Evolutionary conservation across 2,797 vertebrate species (phyloP).

Genomic region (Prunella strophiata): DNA sequence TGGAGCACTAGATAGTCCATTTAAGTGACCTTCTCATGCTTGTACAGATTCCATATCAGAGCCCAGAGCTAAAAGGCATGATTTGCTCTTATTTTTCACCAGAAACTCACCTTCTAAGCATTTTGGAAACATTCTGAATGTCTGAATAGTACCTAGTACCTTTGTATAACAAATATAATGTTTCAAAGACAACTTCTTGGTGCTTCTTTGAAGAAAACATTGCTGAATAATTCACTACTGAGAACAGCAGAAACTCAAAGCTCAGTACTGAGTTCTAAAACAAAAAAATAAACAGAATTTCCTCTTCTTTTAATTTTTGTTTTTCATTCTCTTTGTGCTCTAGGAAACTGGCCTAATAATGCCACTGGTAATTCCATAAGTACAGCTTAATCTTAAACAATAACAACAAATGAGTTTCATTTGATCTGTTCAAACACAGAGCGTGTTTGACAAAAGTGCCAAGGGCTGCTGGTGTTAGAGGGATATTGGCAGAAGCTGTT

Average conservation of each 20-base stretch:
- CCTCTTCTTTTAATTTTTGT: background rate
- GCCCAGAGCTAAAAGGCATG: background rate
- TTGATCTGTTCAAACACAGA: constrained; percentile 66
- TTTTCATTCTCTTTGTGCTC: constrained; percentile 45
- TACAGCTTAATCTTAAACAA: constrained; percentile 75
- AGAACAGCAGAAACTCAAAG: background rate
- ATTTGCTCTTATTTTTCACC: background rate
- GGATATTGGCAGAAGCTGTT: constrained; percentile 66
- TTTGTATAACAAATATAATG: background rate
- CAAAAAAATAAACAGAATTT: constrained; percentile 28
- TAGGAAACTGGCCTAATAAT: constrained; percentile 48
- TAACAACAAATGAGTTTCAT: constrained; percentile 73
- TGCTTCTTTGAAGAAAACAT: background rate
- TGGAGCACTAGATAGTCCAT: background rate
- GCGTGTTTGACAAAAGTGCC: constrained; percentile 11
- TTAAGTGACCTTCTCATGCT: background rate
- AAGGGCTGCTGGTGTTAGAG: constrained; percentile 59
- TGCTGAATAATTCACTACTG: background rate
- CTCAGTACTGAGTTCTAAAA: background rate
- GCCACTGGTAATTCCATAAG: constrained; percentile 65
- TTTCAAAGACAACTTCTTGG: background rate
- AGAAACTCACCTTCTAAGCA: background rate
- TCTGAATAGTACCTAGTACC: background rate
- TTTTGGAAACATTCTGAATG: background rate
- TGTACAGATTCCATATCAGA: background rate